Percentiles rank a stretch among this genome's conserved stretches.
These are phyloP conservation scores for Pituophis catenifer DNA, from an alignment of 2,113 vertebrate species.

Conservation along the genomic window DNA sequence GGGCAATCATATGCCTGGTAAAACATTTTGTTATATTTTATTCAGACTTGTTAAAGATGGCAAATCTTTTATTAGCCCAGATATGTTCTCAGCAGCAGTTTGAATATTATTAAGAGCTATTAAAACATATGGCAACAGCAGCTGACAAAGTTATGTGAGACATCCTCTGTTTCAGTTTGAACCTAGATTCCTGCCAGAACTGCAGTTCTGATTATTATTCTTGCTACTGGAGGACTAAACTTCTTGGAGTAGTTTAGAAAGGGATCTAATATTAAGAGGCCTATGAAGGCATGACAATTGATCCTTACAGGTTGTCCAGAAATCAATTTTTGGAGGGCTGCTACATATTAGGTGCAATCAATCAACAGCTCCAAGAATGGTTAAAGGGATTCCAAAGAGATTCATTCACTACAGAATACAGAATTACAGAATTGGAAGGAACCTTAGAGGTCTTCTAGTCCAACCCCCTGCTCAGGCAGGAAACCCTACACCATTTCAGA, in stretches of 20 bases:
- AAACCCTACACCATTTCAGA: background rate
- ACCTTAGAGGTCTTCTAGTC: background rate
- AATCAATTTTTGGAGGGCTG: background rate
- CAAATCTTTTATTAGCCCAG: background rate
- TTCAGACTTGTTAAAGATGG: background rate
- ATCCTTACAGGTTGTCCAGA: background rate
- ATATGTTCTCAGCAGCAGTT: background rate
- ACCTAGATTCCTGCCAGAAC: background rate
- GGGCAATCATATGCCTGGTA: background rate
- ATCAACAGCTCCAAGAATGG: background rate
- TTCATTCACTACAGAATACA: background rate
- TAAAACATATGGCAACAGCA: background rate
- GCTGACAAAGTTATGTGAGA: background rate
- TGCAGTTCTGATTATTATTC: background rate
- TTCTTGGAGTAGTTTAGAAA: background rate
- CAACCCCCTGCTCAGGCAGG: background rate
- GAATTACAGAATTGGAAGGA: background rate
- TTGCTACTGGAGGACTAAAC: background rate
- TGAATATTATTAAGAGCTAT: background rate
- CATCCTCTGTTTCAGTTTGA: background rate
- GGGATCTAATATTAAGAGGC: background rate
- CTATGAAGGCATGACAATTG: background rate
- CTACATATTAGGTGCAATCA: background rate
- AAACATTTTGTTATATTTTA: background rate
- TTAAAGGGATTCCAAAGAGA: background rate